Conservation (phyloP, 2,797 vertebrate species). For the Menidia menidia region DNA sequence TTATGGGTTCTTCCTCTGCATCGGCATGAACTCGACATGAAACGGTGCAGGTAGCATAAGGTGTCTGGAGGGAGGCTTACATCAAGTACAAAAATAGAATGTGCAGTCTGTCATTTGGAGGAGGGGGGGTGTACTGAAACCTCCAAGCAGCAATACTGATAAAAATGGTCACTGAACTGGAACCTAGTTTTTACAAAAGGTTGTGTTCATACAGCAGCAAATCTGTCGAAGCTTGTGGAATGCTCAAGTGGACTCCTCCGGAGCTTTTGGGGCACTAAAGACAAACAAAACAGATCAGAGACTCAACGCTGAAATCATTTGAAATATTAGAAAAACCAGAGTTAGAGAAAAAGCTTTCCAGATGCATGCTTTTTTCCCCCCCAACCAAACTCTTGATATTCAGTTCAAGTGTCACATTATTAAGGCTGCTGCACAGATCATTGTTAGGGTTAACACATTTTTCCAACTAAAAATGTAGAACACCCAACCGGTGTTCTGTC, state of each 20-base stretch:
- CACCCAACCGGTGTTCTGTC: too few species aligned
- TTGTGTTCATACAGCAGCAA: conserved; percentile 55
- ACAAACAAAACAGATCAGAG: conserved; percentile 2
- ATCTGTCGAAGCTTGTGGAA: conserved; percentile 14
- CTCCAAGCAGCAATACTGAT: conserved; percentile 45
- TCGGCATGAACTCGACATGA: conserved; percentile 5
- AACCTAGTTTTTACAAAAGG: conserved; percentile 29
- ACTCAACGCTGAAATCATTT: neutral
- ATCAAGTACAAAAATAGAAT: conserved; percentile 59
- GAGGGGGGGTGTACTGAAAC: conserved; percentile 19
- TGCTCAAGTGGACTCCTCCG: conserved; percentile 69
- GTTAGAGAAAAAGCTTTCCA: too few species aligned
- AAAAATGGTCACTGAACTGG: conserved; percentile 22
- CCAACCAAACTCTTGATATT: too few species aligned
- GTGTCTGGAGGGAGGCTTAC: conserved; percentile 19
- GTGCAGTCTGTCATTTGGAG: conserved; percentile 29
- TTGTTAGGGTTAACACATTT: too few species aligned
- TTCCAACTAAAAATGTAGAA: too few species aligned
- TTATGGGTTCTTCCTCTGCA: conserved; percentile 4
- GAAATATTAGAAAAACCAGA: neutral
- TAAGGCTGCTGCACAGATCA: too few species aligned
- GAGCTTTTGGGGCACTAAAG: conserved; percentile 62
- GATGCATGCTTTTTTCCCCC: too few species aligned
- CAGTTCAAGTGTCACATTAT: too few species aligned
- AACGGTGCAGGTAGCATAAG: conserved; percentile 4